Evolutionary conservation across 2,888 invertebrate genomes (phyloP).

Genomic region (Catocala nupta): DNA sequence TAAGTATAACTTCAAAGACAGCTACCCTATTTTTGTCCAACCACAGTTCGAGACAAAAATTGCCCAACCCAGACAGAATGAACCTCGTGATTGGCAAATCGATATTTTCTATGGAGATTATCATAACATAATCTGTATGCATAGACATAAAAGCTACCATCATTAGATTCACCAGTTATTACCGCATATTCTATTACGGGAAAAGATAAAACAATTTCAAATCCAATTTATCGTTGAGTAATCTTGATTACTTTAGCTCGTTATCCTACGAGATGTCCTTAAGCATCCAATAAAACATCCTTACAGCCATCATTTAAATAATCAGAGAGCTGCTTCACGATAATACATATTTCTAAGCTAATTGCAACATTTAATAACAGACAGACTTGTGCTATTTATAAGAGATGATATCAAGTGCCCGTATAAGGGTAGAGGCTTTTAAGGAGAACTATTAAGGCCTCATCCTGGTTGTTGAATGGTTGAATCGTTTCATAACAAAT

Average conservation of each 20-base stretch:
- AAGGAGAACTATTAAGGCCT: constrained; percentile 33
- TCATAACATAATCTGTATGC: no score
- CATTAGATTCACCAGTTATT: no score
- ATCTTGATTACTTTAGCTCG: not conserved
- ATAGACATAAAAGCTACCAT: no score
- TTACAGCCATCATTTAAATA: constrained; percentile 9
- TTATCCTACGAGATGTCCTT: constrained; percentile 20
- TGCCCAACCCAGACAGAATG: no score
- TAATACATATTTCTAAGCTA: constrained; percentile 34
- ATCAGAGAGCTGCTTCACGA: constrained; percentile 27
- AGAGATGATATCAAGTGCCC: constrained; percentile 60
- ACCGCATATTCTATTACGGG: no score
- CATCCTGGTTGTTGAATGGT: constrained; percentile 32
- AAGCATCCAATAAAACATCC: constrained; percentile 28
- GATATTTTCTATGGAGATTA: no score
- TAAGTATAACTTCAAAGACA: no score
- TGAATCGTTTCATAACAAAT: constrained; percentile 17
- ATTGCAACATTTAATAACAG: constrained; percentile 41
- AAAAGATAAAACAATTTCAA: not conserved
- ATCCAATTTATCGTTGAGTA: not conserved
- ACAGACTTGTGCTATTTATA: constrained; percentile 49
- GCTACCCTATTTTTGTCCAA: no score
- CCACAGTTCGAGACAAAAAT: no score
- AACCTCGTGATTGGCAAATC: no score
- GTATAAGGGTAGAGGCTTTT: constrained; percentile 55